Evolutionary conservation across 2,797 vertebrate species (phyloP).

Genomic region (Anabacerthia variegaticeps): DNA sequence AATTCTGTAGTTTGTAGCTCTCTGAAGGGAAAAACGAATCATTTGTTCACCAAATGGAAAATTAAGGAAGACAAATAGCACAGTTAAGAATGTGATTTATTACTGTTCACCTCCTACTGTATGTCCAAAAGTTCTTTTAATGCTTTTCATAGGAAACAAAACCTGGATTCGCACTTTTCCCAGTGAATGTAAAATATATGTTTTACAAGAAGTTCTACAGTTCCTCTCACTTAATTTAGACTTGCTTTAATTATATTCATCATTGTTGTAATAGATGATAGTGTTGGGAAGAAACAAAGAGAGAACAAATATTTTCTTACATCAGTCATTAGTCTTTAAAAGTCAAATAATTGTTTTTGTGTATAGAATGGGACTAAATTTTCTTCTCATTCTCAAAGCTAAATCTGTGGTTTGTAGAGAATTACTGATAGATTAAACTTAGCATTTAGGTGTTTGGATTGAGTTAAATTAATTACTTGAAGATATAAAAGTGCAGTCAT

Average conservation of each 20-base stretch:
- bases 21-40: slow-evolving; percentile 51
- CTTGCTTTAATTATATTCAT: neutral
- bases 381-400: neutral
- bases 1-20: slow-evolving; percentile 43
- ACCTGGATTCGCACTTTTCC: neutral
- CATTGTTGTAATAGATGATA: neutral
- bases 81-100: slow-evolving; percentile 51
- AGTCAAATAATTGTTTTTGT: neutral
- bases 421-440: neutral
- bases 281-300: neutral
- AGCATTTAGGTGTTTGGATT: neutral
- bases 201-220: slow-evolving; percentile 20
- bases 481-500: neutral
- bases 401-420: slow-evolving; percentile 6
- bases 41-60: slow-evolving; percentile 65
- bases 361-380: neutral
- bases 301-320: neutral
- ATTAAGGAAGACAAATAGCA: slow-evolving; percentile 55
- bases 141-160: slow-evolving; percentile 38
- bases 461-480: neutral
- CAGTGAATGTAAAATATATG: neutral
- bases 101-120: slow-evolving; percentile 23
- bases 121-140: slow-evolving; percentile 24
- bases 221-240: neutral
- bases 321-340: neutral